Conservation (phyloP, 2,888 invertebrate genomes). For the Seira musarum region DNA sequence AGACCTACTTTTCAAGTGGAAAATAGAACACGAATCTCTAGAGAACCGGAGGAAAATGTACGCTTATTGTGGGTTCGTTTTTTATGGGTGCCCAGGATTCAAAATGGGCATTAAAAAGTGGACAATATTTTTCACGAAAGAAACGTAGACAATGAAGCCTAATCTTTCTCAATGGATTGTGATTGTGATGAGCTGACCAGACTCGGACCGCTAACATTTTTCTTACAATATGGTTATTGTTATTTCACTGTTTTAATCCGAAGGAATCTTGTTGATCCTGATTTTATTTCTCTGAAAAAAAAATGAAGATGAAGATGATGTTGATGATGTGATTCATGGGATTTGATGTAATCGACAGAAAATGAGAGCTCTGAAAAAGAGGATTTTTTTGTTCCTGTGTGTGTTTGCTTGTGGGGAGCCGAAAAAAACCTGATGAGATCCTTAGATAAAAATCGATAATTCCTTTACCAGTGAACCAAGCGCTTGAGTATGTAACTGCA, state of each 20-base stretch:
- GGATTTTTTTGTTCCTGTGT: neutral
- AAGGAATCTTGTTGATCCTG: too few relatives aligned
- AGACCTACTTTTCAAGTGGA: too few relatives aligned
- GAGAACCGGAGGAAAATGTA: too few relatives aligned
- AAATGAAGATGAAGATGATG: slow-evolving; percentile 34
- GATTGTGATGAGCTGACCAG: too few relatives aligned
- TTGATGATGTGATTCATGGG: slow-evolving; percentile 62
- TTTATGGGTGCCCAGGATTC: neutral
- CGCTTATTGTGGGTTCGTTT: neutral
- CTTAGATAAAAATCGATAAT: too few relatives aligned
- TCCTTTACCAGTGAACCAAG: too few relatives aligned
- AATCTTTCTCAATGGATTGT: too few relatives aligned
- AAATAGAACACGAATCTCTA: too few relatives aligned
- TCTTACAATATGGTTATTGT: too few relatives aligned
- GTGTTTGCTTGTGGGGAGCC: slow-evolving; percentile 53
- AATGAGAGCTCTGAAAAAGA: slow-evolving; percentile 55
- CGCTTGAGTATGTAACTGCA: too few relatives aligned
- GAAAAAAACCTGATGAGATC: slow-evolving; percentile 24
- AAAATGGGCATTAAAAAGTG: neutral
- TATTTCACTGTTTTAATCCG: too few relatives aligned
- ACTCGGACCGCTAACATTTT: too few relatives aligned
- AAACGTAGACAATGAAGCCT: neutral
- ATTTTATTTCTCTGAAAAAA: slow-evolving; percentile 13
- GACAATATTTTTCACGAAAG: neutral
- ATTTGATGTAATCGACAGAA: slow-evolving; percentile 62